These are phyloP conservation scores for Silurus meridionalis DNA, from an alignment of 2,113 vertebrate species.

Conservation along the genomic window DNA sequence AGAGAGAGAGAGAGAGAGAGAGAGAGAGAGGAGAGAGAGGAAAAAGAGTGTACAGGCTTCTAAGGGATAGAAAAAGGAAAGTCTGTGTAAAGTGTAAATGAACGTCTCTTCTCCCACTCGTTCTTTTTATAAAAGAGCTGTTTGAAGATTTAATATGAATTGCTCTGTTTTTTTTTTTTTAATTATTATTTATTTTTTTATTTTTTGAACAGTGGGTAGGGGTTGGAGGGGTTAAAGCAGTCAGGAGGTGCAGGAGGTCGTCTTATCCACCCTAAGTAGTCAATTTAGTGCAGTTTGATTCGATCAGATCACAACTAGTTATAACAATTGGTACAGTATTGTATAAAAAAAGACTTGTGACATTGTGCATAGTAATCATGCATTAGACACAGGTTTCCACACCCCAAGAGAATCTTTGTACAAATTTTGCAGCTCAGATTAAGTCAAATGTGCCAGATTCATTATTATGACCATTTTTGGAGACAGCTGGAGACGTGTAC, in stretches of 20 bases:
- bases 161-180: conserved; percentile 69
- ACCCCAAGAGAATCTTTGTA: background rate
- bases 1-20: conserved; percentile 55
- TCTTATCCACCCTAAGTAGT: background rate
- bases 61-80: conserved; percentile 65
- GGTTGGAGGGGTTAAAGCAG: background rate
- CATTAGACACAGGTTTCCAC: background rate
- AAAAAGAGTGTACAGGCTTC: conserved; percentile 68
- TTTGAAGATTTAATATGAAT: conserved; percentile 76
- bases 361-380: background rate
- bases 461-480: conserved; percentile 5
- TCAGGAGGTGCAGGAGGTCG: background rate
- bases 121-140: conserved; percentile 70
- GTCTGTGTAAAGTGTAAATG: conserved; percentile 77
- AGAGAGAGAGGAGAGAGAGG: conserved; percentile 63
- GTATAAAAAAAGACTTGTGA: background rate
- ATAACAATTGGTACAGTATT: background rate
- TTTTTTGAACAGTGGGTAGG: conserved; percentile 32
- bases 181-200: conserved; percentile 57
- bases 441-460: conserved; percentile 9
- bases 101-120: conserved; percentile 63
- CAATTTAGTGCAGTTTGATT: background rate
- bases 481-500: conserved; percentile 27
- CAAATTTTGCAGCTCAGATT: background rate
- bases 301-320: background rate